Base-by-base conservation (phyloP, 2,113 vertebrate genomes). In the Guaruba guarouba region DNA sequence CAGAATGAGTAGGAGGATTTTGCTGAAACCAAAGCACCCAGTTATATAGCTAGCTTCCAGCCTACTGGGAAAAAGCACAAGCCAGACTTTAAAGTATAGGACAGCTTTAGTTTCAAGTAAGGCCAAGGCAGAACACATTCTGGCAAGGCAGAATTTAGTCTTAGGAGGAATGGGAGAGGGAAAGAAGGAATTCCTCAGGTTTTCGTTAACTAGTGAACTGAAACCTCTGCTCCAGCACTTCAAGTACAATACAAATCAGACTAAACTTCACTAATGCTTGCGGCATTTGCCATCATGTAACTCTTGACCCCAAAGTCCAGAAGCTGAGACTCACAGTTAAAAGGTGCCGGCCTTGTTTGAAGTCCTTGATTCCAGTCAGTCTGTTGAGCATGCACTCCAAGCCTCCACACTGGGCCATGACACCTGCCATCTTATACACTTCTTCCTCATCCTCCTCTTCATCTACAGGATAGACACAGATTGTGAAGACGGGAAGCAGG, bases 401-500 rank as follows among this genome's bases (percentile, higher is more conserved):
- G 52, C 99, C 99, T 33, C 99, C 99, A 69, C 99, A 99, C 62
- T 99, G 99, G 4, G 99, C 99, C 99, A 99, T 99, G 78, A 99
- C 99, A 10, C 99, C 98, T 9, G 99, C 99, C 99, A 99, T 99
- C 96, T 99, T 99, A 91, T 99, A 99, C 20, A 99, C 99, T 83
- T 99, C 99, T 74, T 99, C 99, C 92, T 99, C 99, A 82, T 99
- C 99, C 91, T 99, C 99, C 92, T 99, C 99, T 90, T 99, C 99
- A 97, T 99, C 99, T 99, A 77, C 33, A 94, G 79, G 82, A 68
- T n/a, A 85, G n/a, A 83, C 51, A 95, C 6, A 28, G 29, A 18
- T 11, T 13, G 28, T 93, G 74, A 95, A 82, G 29, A 69, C 28
- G 59, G 67, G 37, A 62, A 91, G 85, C 54, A 69, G 62, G 11